Conservation (phyloP, 2,797 vertebrate genomes). For the Phoebastria nigripes region DNA sequence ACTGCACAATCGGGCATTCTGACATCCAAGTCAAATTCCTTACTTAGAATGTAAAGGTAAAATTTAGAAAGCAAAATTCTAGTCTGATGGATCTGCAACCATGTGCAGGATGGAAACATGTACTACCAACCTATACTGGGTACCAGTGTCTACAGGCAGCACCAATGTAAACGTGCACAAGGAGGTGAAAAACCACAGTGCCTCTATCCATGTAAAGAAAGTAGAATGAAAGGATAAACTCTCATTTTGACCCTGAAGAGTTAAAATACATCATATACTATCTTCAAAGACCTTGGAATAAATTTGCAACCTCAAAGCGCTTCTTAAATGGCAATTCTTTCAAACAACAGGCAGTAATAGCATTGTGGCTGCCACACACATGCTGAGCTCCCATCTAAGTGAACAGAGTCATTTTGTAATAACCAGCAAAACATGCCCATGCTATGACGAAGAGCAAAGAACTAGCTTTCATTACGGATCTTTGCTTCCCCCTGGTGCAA, state of each 20-base stretch:
- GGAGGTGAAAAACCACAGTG: background rate
- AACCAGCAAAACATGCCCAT: background rate
- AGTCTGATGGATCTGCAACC: background rate
- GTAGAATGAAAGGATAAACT: background rate
- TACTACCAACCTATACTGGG: background rate
- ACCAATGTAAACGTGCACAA: background rate
- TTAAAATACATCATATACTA: background rate
- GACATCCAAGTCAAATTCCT: background rate
- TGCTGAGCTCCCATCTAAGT: background rate
- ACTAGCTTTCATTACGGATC: background rate
- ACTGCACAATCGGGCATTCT: fast-evolving
- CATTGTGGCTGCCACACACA: background rate
- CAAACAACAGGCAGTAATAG: background rate
- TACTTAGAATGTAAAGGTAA: background rate
- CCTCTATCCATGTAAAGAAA: background rate
- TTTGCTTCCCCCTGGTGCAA: background rate
- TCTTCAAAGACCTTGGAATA: background rate
- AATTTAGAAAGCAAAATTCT: background rate
- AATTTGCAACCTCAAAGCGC: background rate
- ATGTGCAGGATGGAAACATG: fast-evolving
- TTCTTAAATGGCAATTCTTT: background rate
- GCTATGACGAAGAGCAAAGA: background rate
- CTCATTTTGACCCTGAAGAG: background rate
- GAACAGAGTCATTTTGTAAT: background rate
- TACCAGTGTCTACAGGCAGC: background rate